A percentile compares a stretch with the other conserved stretches of the same genome.
These are phyloP conservation scores for Mobula hypostoma DNA, from an alignment of 2,113 vertebrate genomes.

Conservation along the genomic window DNA sequence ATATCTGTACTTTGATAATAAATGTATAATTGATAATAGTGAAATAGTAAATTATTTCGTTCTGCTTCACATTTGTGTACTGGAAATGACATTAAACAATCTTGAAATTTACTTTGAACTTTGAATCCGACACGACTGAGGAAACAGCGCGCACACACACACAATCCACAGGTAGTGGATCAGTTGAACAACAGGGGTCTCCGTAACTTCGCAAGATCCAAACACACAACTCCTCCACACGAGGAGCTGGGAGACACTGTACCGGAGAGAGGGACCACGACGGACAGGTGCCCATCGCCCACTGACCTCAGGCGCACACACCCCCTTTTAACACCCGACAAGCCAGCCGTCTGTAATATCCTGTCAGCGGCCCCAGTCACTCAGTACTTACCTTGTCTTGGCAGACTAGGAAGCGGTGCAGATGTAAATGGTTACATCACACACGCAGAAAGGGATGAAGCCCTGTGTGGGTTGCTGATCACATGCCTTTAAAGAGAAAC, in stretches of 20 bases:
- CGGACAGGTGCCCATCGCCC: background rate
- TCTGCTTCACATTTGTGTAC: too few species aligned
- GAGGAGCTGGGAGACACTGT: background rate
- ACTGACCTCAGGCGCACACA: background rate
- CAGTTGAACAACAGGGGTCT: background rate
- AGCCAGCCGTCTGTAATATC: background rate
- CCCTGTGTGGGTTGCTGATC: background rate
- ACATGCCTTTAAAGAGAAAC: background rate
- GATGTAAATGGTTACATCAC: background rate
- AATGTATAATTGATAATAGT: too few species aligned
- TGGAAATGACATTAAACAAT: too few species aligned
- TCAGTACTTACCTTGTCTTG: background rate
- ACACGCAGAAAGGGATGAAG: background rate
- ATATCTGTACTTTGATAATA: too few species aligned
- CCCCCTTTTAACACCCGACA: too few species aligned
- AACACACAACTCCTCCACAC: background rate
- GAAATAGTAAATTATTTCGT: too few species aligned
- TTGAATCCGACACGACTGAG: background rate
- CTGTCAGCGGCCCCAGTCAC: background rate
- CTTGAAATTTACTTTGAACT: too few species aligned
- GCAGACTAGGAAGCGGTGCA: conserved; percentile 7
- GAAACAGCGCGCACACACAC: background rate
- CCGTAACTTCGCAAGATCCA: background rate
- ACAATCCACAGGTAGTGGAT: background rate
- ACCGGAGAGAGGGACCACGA: background rate